These are phyloP conservation scores for Cetonia aurata DNA, from an alignment of 2,888 invertebrate genomes.

Conservation along the genomic window DNA sequence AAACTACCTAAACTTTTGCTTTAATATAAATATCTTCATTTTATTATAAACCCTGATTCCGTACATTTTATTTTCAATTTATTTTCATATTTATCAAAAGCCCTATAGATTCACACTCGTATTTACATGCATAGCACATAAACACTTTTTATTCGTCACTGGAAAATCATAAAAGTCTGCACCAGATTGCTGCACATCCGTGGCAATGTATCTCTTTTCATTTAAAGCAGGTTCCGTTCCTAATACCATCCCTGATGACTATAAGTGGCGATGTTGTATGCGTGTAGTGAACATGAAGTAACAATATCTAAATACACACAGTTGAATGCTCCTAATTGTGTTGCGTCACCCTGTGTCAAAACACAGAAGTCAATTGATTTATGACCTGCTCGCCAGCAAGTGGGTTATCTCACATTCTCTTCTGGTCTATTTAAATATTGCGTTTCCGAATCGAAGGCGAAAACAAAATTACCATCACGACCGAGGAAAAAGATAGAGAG, in stretches of 20 bases:
- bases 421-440: slow-evolving; percentile 18
- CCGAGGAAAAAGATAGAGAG: background rate
- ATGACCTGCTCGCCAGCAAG: slow-evolving; percentile 27
- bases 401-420: slow-evolving; percentile 30
- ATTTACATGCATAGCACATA: background rate
- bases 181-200: no score
- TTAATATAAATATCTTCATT: no score
- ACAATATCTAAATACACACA: slow-evolving; percentile 28
- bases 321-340: slow-evolving; percentile 44
- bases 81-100: no score
- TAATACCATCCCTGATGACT: no score
- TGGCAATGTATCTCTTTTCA: no score
- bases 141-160: no score
- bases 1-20: no score
- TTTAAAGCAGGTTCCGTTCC: no score
- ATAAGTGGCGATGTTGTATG: slow-evolving; percentile 14
- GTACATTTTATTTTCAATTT: no score
- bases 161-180: no score
- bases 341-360: slow-evolving; percentile 41
- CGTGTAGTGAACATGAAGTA: slow-evolving; percentile 6
- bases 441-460: slow-evolving; percentile 10
- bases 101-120: no score
- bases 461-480: background rate
- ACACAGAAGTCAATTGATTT: slow-evolving; percentile 42
- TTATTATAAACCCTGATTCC: no score